Base-by-base conservation (phyloP, 2,113 vertebrate species). In the Notiomystis cincta region DNA sequence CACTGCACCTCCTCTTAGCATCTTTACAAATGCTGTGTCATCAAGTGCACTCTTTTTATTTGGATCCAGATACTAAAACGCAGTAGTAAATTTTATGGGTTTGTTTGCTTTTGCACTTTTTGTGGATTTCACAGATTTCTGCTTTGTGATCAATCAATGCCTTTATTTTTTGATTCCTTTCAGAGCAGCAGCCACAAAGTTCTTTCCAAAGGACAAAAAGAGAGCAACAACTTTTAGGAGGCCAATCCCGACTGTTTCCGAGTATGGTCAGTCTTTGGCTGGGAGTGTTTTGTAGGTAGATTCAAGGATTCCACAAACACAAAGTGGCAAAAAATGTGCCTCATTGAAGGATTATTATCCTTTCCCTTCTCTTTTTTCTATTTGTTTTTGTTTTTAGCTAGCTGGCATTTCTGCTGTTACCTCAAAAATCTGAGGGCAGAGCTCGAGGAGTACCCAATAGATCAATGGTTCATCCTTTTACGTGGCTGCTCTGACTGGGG, bases 291-390 rank as follows among this genome's bases (percentile, higher is more conserved):
- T 0, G 1, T 22, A 10, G 60, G 57, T 66, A 54, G 17, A 37
- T 19, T 54, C 16, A 45, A 77, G 33, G 33, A 33, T 45, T 65
- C 33, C n/a, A 60, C 7, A 67, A 67, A 33, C 20, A 45, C 31
- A 45, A 38, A 24, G 14, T 21, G 31, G 31, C 19, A 91, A 85
- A 79, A 79, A 77, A 23, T 9, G 14, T 53, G 19, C 6, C 25
- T 61, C 7, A 5, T 0, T 40, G 45, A 67, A 53, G 30, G 47
- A 38, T 58, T 5, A 1, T 50, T 64, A 42, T 28, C 1, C 1
- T 90, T n/a, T 24, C 3, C 19, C 48, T 33, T 37, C 15, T 3
- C 22, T 14, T 33, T 47, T n/a, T 20, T 17, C 35, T 40, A 10
- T 22, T 7, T 14, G 2, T 40, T 35, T 30, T 18, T 13, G 24